Evolutionary conservation across 30 jellyfish, hydroid and myxozoan species (phyloP).

Genomic region (Turritopsis rubra): DNA sequence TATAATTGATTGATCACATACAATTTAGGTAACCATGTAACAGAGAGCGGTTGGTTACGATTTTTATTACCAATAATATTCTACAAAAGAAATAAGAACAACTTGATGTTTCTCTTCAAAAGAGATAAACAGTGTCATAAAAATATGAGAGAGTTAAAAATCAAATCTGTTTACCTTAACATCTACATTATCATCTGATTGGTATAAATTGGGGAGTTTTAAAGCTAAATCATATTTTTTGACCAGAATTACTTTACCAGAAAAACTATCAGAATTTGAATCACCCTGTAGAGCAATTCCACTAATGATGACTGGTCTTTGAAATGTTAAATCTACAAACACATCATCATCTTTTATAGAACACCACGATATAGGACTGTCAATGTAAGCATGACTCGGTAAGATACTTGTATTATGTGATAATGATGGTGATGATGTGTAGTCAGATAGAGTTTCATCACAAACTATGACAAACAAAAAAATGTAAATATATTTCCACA

Average conservation of each 20-base stretch:
- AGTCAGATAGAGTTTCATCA: background rate
- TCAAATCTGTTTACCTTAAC: background rate
- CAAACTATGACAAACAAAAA: background rate
- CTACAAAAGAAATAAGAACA: background rate
- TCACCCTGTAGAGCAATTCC: background rate
- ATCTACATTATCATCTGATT: background rate
- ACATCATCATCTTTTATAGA: background rate
- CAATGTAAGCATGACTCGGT: background rate
- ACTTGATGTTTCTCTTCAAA: background rate
- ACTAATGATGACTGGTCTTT: background rate
- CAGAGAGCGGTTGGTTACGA: slow-evolving; percentile 3
- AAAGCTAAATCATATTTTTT: background rate
- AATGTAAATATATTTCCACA: no score
- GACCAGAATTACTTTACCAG: no score
- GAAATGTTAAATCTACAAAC: background rate
- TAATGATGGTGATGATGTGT: background rate
- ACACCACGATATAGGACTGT: slow-evolving; percentile 10
- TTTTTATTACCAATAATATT: background rate
- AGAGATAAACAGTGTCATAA: no score
- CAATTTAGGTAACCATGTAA: background rate
- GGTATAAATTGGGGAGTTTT: background rate
- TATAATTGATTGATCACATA: background rate
- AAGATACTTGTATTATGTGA: background rate
- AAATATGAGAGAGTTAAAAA: no score
- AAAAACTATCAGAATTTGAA: background rate